phyloP scores from a whole-genome alignment of 2,888 invertebrate genomes.

The Pelosia muscerda region DNA sequence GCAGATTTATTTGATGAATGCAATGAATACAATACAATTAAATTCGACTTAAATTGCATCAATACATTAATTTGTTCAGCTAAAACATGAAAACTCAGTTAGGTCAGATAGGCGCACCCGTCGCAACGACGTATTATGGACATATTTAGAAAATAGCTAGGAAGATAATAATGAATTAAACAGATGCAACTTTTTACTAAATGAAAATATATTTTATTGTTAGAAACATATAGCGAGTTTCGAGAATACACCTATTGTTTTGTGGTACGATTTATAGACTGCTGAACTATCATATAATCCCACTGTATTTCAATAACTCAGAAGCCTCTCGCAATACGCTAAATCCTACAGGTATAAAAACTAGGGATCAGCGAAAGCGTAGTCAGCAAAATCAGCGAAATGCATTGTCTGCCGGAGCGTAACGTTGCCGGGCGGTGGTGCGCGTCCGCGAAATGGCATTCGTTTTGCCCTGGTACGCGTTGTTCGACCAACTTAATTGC shows the following conservation, averaged over 20 bases:
- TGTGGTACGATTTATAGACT: not conserved
- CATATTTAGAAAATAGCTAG: too few species aligned
- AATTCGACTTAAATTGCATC: too few species aligned
- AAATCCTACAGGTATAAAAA: constrained; percentile 48
- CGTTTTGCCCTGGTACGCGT: constrained; percentile 76
- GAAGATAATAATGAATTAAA: too few species aligned
- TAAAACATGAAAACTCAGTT: not conserved
- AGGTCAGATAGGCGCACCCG: not conserved
- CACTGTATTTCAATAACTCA: constrained; percentile 2
- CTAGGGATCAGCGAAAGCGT: constrained; percentile 71
- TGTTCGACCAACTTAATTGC: constrained; percentile 81
- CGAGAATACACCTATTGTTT: not conserved
- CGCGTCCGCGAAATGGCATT: constrained; percentile 71
- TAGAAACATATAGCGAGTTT: not conserved
- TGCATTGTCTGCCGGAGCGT: constrained; percentile 77
- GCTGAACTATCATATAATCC: not conserved
- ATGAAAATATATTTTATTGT: not conserved
- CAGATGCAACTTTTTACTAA: not conserved
- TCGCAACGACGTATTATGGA: too few species aligned
- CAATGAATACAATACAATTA: too few species aligned
- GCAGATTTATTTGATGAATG: not conserved
- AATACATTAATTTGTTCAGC: not conserved
- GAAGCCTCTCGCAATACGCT: constrained; percentile 29
- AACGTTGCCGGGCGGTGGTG: constrained; percentile 59
- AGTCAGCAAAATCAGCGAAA: constrained; percentile 81